A percentile compares a stretch with the other conserved stretches of the same genome.
These are phyloP conservation scores for Myotis brandtii DNA, from an alignment of 2,113 vertebrate genomes.

Conservation along the genomic window DNA sequence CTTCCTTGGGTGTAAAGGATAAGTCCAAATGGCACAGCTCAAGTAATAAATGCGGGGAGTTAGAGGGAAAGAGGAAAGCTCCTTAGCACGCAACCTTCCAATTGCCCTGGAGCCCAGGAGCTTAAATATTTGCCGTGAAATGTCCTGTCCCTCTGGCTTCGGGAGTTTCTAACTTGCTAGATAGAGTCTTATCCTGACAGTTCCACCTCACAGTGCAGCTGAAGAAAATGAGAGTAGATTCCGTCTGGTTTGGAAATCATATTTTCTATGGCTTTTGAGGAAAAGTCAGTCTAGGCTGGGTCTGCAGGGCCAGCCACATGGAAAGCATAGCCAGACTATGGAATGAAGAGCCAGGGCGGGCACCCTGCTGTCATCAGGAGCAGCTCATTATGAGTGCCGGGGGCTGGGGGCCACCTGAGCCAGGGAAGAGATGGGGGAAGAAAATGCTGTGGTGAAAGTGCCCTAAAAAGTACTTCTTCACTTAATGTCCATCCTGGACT, in stretches of 20 bases:
- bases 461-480: not conserved
- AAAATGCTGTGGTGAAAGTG: not conserved
- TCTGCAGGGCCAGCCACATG: not conserved
- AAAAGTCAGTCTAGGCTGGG: slow-evolving; percentile 36
- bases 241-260: slow-evolving; percentile 55
- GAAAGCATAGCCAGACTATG: not conserved
- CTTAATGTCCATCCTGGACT: not conserved
- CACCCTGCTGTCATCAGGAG: not conserved
- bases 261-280: slow-evolving; percentile 52
- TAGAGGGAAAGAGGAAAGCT: slow-evolving; percentile 83
- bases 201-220: slow-evolving; percentile 55
- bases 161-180: slow-evolving; percentile 67
- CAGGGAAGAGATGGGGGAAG: not conserved
- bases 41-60: slow-evolving; percentile 83
- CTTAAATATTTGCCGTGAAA: slow-evolving; percentile 81
- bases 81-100: slow-evolving; percentile 79
- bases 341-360: not conserved
- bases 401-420: not conserved
- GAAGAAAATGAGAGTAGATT: slow-evolving; percentile 58
- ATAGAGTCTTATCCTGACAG: slow-evolving; percentile 70
- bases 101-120: slow-evolving; percentile 71
- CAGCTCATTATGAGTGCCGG: not conserved
- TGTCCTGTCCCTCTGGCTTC: slow-evolving; percentile 67
- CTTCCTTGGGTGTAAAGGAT: slow-evolving; percentile 79
- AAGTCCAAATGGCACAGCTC: slow-evolving; percentile 82